phyloP scores from a whole-genome alignment of 1,140 invertebrate genomes.

The Ladona fulva region DNA sequence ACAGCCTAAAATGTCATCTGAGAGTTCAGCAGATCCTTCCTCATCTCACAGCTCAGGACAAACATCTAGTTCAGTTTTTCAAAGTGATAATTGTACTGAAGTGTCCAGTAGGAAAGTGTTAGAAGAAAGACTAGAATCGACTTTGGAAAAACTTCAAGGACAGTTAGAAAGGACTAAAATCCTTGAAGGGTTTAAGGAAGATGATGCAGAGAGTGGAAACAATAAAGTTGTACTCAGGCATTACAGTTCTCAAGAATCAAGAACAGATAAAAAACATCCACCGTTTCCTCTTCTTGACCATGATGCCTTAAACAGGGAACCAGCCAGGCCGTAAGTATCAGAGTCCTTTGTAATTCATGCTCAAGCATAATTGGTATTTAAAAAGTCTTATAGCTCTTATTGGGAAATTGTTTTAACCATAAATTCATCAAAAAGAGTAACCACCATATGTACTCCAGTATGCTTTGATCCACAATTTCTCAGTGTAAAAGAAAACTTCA shows the following conservation, averaged over 20 bases:
- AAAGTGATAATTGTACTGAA: neutral
- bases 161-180: neutral
- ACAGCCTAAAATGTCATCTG: no score
- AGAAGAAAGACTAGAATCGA: neutral
- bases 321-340: slow-evolving; percentile 46
- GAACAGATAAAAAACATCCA: slow-evolving; percentile 20
- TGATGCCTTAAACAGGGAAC: slow-evolving; percentile 66
- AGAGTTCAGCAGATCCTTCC: no score
- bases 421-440: no score
- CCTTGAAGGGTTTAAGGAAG: neutral
- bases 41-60: neutral
- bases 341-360: no score
- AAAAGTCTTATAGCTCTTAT: no score
- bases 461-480: no score
- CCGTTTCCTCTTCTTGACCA: slow-evolving; percentile 70
- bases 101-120: neutral
- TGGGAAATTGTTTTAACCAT: no score
- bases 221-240: no score
- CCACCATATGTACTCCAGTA: no score
- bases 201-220: neutral
- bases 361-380: no score
- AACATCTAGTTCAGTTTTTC: neutral
- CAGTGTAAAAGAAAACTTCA: no score
- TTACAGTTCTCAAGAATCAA: no score
- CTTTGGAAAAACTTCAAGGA: neutral